A percentile compares a stretch with the other conserved stretches of the same genome.
phyloP scores from a whole-genome alignment of 2,797 vertebrate genomes.

The Hydrophis major region DNA sequence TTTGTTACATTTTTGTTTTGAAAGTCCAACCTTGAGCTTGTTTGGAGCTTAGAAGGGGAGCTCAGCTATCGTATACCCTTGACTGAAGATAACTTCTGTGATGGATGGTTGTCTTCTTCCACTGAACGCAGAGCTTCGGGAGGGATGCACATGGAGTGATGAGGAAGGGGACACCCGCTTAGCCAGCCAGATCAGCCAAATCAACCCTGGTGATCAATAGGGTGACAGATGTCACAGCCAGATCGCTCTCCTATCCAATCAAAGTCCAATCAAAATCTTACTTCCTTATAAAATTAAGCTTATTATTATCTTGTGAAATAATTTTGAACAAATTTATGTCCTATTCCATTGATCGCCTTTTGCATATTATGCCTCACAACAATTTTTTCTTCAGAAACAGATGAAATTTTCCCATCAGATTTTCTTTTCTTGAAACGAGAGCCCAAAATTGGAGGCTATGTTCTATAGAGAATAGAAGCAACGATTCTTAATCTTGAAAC shows the following conservation, averaged over 20 bases:
- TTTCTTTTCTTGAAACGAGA: background rate
- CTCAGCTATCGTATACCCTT: too few species aligned
- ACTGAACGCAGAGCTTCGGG: too few species aligned
- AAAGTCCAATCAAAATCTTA: background rate
- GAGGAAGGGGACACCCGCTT: too few species aligned
- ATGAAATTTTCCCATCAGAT: background rate
- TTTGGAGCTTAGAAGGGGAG: too few species aligned
- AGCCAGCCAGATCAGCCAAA: too few species aligned
- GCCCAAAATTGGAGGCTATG: background rate
- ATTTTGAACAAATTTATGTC: background rate
- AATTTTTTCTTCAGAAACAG: background rate
- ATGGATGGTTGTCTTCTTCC: too few species aligned
- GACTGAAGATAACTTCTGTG: too few species aligned
- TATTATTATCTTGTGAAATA: background rate
- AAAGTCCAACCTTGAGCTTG: background rate
- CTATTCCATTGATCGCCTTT: background rate
- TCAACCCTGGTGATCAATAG: too few species aligned
- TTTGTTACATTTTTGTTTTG: background rate
- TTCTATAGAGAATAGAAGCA: background rate
- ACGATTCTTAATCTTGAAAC: background rate
- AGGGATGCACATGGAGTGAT: too few species aligned
- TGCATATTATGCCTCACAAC: background rate
- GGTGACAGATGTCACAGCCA: too few species aligned
- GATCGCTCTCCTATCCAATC: too few species aligned
- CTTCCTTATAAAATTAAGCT: background rate